Percentiles rank a stretch among this genome's conserved stretches.
Conservation (phyloP, 2,113 vertebrate species). For the Erpornis zantholeuca region DNA sequence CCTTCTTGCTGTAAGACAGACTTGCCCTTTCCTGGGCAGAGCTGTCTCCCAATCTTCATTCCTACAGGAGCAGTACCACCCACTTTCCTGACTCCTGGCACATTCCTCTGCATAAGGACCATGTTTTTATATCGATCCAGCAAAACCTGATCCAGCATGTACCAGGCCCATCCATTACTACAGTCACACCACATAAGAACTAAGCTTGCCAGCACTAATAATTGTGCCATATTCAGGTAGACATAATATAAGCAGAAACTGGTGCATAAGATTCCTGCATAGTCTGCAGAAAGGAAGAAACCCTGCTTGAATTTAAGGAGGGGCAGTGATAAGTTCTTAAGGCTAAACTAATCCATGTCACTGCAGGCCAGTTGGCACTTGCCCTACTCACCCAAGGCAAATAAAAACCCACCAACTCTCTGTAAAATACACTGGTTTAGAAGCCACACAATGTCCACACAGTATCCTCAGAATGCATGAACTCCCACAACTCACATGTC, state of each 20-base stretch:
- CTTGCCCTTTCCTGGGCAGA: neutral
- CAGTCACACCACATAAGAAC: neutral
- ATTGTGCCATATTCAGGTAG: neutral
- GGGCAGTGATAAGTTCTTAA: conserved; percentile 41
- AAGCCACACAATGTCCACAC: neutral
- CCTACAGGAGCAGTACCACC: neutral
- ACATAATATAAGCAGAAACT: neutral
- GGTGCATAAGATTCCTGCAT: neutral
- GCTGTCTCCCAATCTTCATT: neutral
- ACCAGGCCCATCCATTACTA: neutral
- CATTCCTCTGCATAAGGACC: neutral
- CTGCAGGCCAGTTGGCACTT: neutral
- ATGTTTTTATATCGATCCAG: neutral
- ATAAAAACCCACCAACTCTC: neutral
- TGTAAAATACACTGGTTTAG: neutral
- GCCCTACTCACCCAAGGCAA: neutral
- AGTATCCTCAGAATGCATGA: neutral
- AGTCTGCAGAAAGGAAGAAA: conserved; percentile 22
- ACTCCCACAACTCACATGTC: neutral
- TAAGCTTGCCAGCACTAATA: neutral
- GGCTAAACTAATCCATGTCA: conserved; percentile 2
- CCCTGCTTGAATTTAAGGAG: conserved; percentile 34
- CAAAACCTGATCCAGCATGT: neutral
- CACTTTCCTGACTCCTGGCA: neutral
- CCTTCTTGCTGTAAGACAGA: neutral